Conservation (phyloP, 1,140 invertebrate species). For the Stegodyphus dumicola region DNA sequence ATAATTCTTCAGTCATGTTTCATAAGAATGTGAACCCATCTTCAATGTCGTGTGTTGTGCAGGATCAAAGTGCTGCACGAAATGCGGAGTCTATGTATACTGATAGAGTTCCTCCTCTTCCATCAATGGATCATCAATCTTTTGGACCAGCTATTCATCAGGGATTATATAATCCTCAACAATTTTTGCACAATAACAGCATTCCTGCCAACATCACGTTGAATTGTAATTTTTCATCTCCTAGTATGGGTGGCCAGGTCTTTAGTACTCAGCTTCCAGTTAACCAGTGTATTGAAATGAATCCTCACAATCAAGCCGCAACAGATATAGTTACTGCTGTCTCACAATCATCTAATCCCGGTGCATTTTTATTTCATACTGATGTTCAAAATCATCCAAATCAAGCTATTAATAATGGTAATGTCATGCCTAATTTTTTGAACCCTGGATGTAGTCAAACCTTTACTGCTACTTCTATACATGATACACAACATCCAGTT, state of each 20-base stretch:
- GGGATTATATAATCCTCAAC: slow-evolving; percentile 45
- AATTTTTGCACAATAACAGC: slow-evolving; percentile 42
- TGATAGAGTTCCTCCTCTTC: slow-evolving; percentile 42
- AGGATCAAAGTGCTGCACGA: slow-evolving; percentile 20
- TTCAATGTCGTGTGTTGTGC: slow-evolving; percentile 31
- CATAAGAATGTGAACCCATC: slow-evolving; percentile 33
- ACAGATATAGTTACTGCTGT: slow-evolving; percentile 26
- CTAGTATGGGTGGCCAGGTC: slow-evolving; percentile 30
- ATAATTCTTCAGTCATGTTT: slow-evolving; percentile 48
- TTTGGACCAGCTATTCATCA: slow-evolving; percentile 44
- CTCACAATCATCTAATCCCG: slow-evolving; percentile 34
- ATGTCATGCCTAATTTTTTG: slow-evolving; percentile 32
- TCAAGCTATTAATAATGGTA: slow-evolving; percentile 19
- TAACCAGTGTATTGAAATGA: slow-evolving; percentile 52
- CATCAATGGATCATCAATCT: slow-evolving; percentile 32
- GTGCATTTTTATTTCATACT: slow-evolving; percentile 45
- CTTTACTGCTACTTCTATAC: slow-evolving; percentile 11
- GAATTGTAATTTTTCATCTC: slow-evolving; percentile 51
- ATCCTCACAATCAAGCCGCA: slow-evolving; percentile 4
- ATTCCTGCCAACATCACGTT: slow-evolving; percentile 40
- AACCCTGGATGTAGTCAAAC: slow-evolving; percentile 34
- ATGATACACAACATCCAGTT: slow-evolving; percentile 3
- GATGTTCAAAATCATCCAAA: slow-evolving; percentile 31
- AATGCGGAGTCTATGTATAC: slow-evolving; percentile 41
- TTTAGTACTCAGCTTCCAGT: slow-evolving; percentile 53